Base-by-base conservation (phyloP, 2,113 vertebrate species). In the Melozone crissalis region DNA sequence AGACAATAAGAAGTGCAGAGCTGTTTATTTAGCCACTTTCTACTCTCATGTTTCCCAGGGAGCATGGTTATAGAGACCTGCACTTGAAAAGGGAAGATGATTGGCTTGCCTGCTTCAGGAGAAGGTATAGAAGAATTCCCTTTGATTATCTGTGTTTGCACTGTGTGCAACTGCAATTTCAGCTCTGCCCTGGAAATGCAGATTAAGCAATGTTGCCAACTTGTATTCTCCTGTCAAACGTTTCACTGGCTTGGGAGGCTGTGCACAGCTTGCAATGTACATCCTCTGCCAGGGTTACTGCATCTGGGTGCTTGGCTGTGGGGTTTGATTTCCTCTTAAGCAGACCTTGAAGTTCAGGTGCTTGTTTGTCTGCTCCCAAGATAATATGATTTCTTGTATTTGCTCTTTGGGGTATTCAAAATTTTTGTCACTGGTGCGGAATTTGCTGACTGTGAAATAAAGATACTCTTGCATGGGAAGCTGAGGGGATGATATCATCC, bases 111-210 rank as follows among this genome's bases (percentile, higher is more conserved):
- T 84, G 20, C 33, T 61, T 52, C 63, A 51, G 31, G 37, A 46
- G 16, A 71, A 47, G 46, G 28, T 69, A 14, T 37, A 16, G 54
- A 85, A 58, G 61, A 54, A 52, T 69, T 75, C 24, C 11, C 46
- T 86, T 91, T 63, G 79, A 3, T 52, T 41, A 52, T 87, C 77
- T 61, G 4, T 31, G 28, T 78, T 41, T 37, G 7, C 13, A 31
- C 10, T 47, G 5, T 58, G 75, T 67, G 59, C 33, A 44, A 69
- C 57, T 59, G 39, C 2, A 3, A 47, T 74, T 93, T 68, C 57
- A 79, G 44, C n/a, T 92, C 57, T 97, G 55, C 35, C 68, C 86
- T 97, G 94, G 68, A 95, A 95, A 86, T 4, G 33, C 11, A 69
- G 51, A 88, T 91, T 62, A 71, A 93, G 71, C 71, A 79, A 10